Evolutionary conservation across 2,797 vertebrate species (phyloP), one percentile per base, ranked within the genome.

Genomic region (Malurus splendens): DNA sequence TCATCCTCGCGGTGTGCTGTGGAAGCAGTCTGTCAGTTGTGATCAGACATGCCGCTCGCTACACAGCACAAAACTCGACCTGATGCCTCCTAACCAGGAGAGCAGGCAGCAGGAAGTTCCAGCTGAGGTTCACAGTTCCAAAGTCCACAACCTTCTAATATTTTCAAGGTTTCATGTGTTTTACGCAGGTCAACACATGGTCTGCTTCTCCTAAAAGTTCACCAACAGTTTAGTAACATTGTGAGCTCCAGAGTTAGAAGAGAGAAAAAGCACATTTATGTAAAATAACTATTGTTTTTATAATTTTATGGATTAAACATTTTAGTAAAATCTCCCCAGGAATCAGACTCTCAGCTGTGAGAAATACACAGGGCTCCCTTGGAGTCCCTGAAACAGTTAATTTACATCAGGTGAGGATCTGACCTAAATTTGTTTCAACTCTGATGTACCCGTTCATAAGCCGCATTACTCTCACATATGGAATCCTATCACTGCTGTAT

Each of bases 1-100:
- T 90, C 92, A 38, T 95, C 94, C 80, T 95, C 91, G 80, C 83
- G 93, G 89, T 73, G 59, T 90, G 86, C 85, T 96, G 93, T 94
- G 93, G 94, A 93, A 96, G 95, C 89, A 36, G 88, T 70, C 95
- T 96, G 96, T 97, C 97, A 97, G 87, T 78, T 96, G 89, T 92
- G 94, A 97, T 97, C 96, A 95, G 94, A 93, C 67, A 42, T 67
- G 94, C 94, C 78, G 66, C 75, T 66, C 30, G 5, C 90, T 66
- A 51, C 32, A 57, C 71, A 87, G 82, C 82, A 89, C 90, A 92
- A 94, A 96, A 96, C 93, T 93, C 81, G 33, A 93, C 93, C 93
- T 95, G 91, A 91, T 94, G 89, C 87, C 87, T 93, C 80, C 92
- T 84, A 67, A 84, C 50, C 2, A 1, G 83, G 82, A 94, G 86